These are phyloP conservation scores for Eidolon helvum DNA, from an alignment of 2,113 vertebrate genomes.

Conservation along the genomic window DNA sequence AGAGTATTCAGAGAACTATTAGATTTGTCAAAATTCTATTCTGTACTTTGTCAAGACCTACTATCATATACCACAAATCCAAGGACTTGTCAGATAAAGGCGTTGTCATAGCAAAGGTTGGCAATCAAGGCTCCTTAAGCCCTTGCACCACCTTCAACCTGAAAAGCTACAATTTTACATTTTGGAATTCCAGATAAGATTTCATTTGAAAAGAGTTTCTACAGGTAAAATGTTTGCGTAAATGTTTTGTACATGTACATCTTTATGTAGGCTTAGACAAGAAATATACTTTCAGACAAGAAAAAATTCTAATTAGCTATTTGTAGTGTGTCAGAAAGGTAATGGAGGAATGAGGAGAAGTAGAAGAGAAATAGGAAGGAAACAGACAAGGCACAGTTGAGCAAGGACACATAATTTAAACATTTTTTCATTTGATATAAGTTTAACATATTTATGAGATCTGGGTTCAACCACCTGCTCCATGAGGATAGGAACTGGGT, in stretches of 20 bases:
- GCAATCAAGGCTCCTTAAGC: not conserved
- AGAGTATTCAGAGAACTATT: not conserved
- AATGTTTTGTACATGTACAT: not conserved
- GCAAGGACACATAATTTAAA: not conserved
- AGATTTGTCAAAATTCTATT: not conserved
- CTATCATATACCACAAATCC: not conserved
- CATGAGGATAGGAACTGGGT: not conserved
- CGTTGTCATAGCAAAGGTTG: not conserved
- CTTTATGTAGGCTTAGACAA: not conserved
- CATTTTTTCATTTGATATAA: not conserved
- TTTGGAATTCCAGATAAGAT: not conserved
- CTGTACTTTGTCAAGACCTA: not conserved
- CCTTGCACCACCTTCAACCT: not conserved
- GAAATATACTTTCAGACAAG: not conserved
- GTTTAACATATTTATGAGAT: not conserved
- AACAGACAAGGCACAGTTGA: not conserved
- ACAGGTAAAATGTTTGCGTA: not conserved
- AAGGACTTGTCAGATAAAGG: not conserved
- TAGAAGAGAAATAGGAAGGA: not conserved
- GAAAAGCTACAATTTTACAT: not conserved
- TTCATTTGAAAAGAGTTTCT: not conserved
- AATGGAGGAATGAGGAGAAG: not conserved
- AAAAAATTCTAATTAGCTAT: not conserved
- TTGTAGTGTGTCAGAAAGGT: not conserved
- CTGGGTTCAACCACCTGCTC: not conserved